Base-by-base conservation (phyloP, 1,140 invertebrate species). In the Ostrea denselamellosa region DNA sequence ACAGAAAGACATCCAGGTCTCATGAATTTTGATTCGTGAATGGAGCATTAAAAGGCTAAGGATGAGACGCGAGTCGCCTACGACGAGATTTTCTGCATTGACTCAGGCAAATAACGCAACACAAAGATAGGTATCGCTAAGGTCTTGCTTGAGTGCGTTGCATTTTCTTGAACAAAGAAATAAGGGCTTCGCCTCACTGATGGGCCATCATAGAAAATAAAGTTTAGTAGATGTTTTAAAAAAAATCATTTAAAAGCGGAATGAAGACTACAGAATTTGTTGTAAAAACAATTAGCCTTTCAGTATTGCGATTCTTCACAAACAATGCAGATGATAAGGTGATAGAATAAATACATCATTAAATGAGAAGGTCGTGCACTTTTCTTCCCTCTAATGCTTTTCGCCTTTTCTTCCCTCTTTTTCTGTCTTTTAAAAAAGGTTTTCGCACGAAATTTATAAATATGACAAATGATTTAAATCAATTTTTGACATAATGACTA, bases 111-210 rank as follows among this genome's bases (percentile, higher is more conserved):
- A 25, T 77, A 77, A 34, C 68, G 25, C 68, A 77, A 77, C 25
- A 14, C 68, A 22, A 77, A 34, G 68, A 77, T 77, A 77, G 68
- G 68, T 77, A 77, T 77, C 68, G 68, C 68, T 77, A 25, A 10
- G 9, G 68, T 77, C 68, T 12, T 34, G 68, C 68, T 10, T 77
- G 68, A 77, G 68, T 77, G 68, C 68, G 25, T 9, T 34, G 68
- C 17, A 77, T 77, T 77, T 9, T 77, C 25, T 8, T 25, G 28
- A 77, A 77, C 68, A 77, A 77, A 34, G 68, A 77, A 12, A 77
- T 17, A 25, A 25, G 25, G 68, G 68, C 25, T 34, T 34, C 68
- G 25, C 68, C 28, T 28, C 68, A 77, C 25, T 2, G 28, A 77
- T n/a, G 68, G 25, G 8, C 28, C 68, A 44, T 77, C 68, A n/a